Evolutionary conservation across 2,888 invertebrate species (phyloP), one percentile per base, ranked within the genome.

Genomic region (Habrosyne pyritoides): DNA sequence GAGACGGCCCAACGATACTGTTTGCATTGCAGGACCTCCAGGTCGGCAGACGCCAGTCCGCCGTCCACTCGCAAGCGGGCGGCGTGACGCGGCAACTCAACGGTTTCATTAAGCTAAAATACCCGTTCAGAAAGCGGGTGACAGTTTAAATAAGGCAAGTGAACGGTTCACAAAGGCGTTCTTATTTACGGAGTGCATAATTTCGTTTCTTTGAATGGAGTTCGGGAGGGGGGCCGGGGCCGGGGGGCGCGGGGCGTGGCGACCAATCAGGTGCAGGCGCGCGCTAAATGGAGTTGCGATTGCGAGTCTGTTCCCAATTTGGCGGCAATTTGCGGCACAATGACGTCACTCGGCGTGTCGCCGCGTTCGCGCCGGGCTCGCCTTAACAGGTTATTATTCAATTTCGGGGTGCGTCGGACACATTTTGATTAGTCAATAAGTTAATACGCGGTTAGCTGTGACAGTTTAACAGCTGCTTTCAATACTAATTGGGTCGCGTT

Each of bases 231-330:
- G 66, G 55, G 69, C 60, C 47, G 58, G 52, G 56, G 49, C 47
- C 53, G 53, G 55, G 59, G 63, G 60, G 71, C 70, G 69, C 63
- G 69, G 73, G 86, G 89, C 86, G 87, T 81, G 82, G 69, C 89
- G 81, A 87, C 91, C 91, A 90, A 91, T 92, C 91, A 85, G 83
- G 81, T 82, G 87, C 89, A 91, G 89, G 84, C 86, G 80, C 73
- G 70, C 63, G 77, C 79, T 85, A 85, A 90, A 87, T 87, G 79
- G 88, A 86, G 83, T 83, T 82, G 83, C 83, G 84, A 83, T 81
- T 79, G 81, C 80, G 77, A 75, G 77, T 82, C 86, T 85, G 87
- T 78, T 85, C 84, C 77, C 90, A 91, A 90, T 91, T 89, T 91
- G 86, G 83, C 82, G 82, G 84, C 89, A 91, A 90, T 90, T 89